Evolutionary conservation across 2,113 vertebrate genomes (phyloP).

Genomic region (Genyomyrus donnyi): DNA sequence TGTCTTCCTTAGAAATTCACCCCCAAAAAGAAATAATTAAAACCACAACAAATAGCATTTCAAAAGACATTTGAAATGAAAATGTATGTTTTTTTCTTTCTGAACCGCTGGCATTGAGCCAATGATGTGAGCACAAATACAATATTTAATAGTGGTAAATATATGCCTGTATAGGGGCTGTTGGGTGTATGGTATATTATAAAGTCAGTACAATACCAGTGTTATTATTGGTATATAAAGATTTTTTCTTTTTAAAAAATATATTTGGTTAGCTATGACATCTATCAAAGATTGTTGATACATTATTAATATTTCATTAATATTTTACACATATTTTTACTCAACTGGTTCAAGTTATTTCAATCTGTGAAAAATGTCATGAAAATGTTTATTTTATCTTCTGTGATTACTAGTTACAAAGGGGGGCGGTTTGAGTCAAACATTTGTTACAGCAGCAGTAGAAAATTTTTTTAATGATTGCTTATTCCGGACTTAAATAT

Average conservation of each 20-base stretch:
- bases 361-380: not conserved
- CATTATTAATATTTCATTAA: not conserved
- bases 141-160: not conserved
- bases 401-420: not conserved
- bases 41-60: not conserved
- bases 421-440: not conserved
- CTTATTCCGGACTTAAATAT: not conserved
- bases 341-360: not conserved
- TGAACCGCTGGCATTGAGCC: not conserved
- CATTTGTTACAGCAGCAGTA: not conserved
- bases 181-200: not conserved
- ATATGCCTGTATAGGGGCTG: not conserved
- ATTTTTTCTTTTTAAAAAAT: not conserved
- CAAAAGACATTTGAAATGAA: constrained; percentile 1
- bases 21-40: constrained; percentile 17
- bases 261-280: not conserved
- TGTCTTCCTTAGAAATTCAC: constrained; percentile 57
- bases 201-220: not conserved
- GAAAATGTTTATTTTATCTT: not conserved
- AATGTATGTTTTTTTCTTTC: not conserved
- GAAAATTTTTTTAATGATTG: not conserved
- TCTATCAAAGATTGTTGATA: not conserved
- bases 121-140: not conserved
- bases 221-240: not conserved
- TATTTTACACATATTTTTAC: not conserved